Conservation (phyloP, 2,888 invertebrate species). For the Mechanitis mazaeus region DNA sequence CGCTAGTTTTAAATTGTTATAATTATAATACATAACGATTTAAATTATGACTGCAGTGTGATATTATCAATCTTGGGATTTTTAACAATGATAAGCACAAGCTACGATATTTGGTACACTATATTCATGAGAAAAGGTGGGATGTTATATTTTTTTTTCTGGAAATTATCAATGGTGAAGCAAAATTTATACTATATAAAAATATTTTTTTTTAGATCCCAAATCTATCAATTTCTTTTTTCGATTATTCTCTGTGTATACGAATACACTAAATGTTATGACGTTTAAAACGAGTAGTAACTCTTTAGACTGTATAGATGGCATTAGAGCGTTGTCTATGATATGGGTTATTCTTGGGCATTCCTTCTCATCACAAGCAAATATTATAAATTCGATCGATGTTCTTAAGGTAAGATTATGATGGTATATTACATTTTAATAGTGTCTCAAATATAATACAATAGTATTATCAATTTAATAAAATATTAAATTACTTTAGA, state of each 20-base stretch:
- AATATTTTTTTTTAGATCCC: slow-evolving; percentile 34
- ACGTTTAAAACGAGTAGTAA: slow-evolving; percentile 37
- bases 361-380: slow-evolving; percentile 30
- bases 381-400: slow-evolving; percentile 31
- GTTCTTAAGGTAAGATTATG: slow-evolving; percentile 20
- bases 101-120: slow-evolving; percentile 12
- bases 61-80: slow-evolving; percentile 8
- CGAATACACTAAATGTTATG: slow-evolving; percentile 50
- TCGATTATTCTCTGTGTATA: slow-evolving; percentile 43
- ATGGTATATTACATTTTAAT: not conserved
- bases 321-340: slow-evolving; percentile 57
- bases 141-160: not conserved
- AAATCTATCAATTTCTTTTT: slow-evolving; percentile 29
- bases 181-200: not conserved
- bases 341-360: slow-evolving; percentile 62
- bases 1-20: not conserved
- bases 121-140: slow-evolving; percentile 14
- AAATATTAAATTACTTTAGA: too few species aligned
- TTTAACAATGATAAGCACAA: slow-evolving; percentile 11
- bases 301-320: slow-evolving; percentile 55
- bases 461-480: too few species aligned
- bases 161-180: not conserved
- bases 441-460: too few species aligned
- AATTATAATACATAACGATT: not conserved
- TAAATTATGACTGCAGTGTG: slow-evolving; percentile 7